Conservation (phyloP, 2,888 invertebrate genomes). For the Euspilapteryx auroguttella region DNA sequence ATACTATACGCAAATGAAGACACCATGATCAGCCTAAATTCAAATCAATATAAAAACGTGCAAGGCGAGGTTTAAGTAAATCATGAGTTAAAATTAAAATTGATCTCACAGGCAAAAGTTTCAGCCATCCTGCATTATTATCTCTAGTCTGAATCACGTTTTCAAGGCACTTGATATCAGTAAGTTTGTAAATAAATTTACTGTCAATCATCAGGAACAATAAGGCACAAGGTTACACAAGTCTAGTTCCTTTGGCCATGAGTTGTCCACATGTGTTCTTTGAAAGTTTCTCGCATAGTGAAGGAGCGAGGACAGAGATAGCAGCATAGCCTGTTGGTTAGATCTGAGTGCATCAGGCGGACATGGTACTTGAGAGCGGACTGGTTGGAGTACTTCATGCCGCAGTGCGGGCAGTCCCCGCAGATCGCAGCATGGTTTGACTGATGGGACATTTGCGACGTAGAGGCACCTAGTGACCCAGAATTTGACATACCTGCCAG, state of each 20-base stretch:
- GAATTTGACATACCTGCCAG: constrained; percentile 42
- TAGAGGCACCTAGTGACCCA: constrained; percentile 32
- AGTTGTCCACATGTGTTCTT: constrained; percentile 69
- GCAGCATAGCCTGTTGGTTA: constrained; percentile 68
- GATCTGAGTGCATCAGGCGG: constrained; percentile 68
- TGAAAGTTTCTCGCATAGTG: constrained; percentile 68
- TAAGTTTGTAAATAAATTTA: too few relatives aligned
- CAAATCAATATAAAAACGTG: too few relatives aligned
- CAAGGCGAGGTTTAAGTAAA: too few relatives aligned
- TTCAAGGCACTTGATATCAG: too few relatives aligned
- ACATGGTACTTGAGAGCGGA: constrained; percentile 71
- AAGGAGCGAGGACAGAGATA: constrained; percentile 71
- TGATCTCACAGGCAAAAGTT: too few relatives aligned
- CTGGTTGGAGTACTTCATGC: constrained; percentile 70
- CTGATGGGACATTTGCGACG: constrained; percentile 34
- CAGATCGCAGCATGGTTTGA: constrained; percentile 58
- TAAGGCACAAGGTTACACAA: constrained; percentile 28
- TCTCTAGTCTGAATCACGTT: too few relatives aligned
- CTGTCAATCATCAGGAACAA: constrained; percentile 6
- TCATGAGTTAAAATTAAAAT: too few relatives aligned
- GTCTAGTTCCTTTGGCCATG: constrained; percentile 64
- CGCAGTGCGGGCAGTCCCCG: constrained; percentile 70
- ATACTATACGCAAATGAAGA: too few relatives aligned
- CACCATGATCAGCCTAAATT: too few relatives aligned
- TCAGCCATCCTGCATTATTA: too few relatives aligned